These are phyloP conservation scores for Diarsia brunnea DNA, from an alignment of 2,888 invertebrate species.

Conservation along the genomic window DNA sequence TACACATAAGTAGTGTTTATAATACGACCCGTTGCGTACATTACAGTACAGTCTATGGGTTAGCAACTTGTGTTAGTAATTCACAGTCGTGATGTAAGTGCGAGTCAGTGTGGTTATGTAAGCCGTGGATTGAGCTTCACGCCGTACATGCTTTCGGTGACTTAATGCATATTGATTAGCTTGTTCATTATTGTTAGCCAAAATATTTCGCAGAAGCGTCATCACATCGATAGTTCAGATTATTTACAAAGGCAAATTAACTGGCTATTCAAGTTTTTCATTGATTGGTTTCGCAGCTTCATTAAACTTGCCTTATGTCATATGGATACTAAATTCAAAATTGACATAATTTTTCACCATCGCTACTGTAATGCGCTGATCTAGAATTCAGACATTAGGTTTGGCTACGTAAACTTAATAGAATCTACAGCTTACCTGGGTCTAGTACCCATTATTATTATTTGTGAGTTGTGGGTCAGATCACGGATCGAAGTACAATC, in stretches of 20 bases:
- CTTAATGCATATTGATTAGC: slow-evolving; percentile 16
- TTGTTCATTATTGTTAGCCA: slow-evolving; percentile 1
- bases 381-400: not conserved
- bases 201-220: not conserved
- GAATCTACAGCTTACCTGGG: too few relatives aligned
- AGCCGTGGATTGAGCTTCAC: slow-evolving; percentile 19
- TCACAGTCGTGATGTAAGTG: slow-evolving; percentile 50
- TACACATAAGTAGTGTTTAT: slow-evolving; percentile 8
- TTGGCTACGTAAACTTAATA: not conserved
- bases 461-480: slow-evolving; percentile 1
- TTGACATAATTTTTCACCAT: not conserved
- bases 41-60: slow-evolving; percentile 17
- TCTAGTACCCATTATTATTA: slow-evolving; percentile 6
- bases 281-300: not conserved
- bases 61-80: slow-evolving; percentile 39
- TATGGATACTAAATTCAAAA: not conserved
- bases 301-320: not conserved
- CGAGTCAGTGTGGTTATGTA: slow-evolving; percentile 23
- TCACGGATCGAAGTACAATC: slow-evolving; percentile 15
- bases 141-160: slow-evolving; percentile 17
- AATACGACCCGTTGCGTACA: slow-evolving; percentile 19
- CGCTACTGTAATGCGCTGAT: not conserved
- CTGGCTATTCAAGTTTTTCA: not conserved
- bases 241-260: not conserved
- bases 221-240: not conserved